phyloP scores from a whole-genome alignment of 2,888 invertebrate species.

The Chironomus riparius region DNA sequence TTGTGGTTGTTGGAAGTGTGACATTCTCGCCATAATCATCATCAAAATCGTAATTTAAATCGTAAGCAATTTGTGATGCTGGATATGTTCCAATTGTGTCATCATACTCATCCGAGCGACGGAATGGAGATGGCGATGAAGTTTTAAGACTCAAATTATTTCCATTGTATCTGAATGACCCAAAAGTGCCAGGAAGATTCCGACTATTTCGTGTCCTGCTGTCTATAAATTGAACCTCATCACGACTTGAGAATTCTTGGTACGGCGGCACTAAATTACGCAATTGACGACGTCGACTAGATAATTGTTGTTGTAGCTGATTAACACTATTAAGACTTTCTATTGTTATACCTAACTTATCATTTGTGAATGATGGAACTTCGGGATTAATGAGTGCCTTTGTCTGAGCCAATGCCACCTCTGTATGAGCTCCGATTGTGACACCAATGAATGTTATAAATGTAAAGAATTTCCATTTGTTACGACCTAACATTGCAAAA shows the following conservation, averaged over 20 bases:
- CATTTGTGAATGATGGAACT: slow-evolving; percentile 31
- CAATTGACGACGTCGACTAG: slow-evolving; percentile 25
- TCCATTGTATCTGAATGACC: not conserved
- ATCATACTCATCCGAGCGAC: slow-evolving; percentile 16
- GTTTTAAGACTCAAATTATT: not conserved
- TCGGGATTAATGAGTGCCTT: slow-evolving; percentile 26
- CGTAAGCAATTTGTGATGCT: slow-evolving; percentile 9
- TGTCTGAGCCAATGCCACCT: slow-evolving; percentile 27
- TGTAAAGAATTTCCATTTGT: slow-evolving; percentile 37
- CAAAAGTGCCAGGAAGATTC: slow-evolving; percentile 13
- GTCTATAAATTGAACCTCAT: slow-evolving; percentile 36
- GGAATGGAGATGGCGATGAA: slow-evolving; percentile 15
- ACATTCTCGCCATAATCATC: slow-evolving; percentile 4
- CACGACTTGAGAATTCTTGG: slow-evolving; percentile 38
- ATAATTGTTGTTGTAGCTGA: not conserved
- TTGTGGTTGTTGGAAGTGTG: not conserved
- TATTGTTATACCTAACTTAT: slow-evolving; percentile 27
- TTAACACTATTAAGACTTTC: slow-evolving; percentile 5
- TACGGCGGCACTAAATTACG: slow-evolving; percentile 41
- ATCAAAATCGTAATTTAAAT: slow-evolving; percentile 15
- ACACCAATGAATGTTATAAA: slow-evolving; percentile 33
- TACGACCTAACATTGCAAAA: slow-evolving; percentile 40
- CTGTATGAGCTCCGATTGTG: slow-evolving; percentile 33
- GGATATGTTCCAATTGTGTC: slow-evolving; percentile 20
- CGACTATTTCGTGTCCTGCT: slow-evolving; percentile 14